A percentile compares a stretch with the other conserved stretches of the same genome.
Evolutionary conservation across 2,113 vertebrate genomes (phyloP).

Genomic region (Anseranas semipalmata): DNA sequence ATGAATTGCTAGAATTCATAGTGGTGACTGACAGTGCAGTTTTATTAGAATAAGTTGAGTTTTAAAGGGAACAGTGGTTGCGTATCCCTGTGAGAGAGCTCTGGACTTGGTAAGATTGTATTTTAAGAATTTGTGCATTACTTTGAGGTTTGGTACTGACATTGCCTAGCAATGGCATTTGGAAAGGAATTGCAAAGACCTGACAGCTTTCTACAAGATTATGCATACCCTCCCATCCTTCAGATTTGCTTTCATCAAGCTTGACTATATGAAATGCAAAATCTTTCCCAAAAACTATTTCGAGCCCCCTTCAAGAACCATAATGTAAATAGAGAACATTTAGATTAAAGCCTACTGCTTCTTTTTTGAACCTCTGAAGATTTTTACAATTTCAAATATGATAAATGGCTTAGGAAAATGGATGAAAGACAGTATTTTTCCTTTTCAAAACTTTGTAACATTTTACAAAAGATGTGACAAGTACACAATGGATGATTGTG

Average conservation of each 20-base stretch:
- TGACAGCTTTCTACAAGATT: not conserved
- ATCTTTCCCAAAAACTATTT: not conserved
- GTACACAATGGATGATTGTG: not conserved
- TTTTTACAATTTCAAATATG: constrained; percentile 5
- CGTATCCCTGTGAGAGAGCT: not conserved
- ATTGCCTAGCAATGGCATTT: not conserved
- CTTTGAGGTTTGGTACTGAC: not conserved
- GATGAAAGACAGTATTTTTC: not conserved
- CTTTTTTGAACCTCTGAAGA: not conserved
- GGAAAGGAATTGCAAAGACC: not conserved
- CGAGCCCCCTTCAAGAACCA: not conserved
- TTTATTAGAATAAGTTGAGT: not conserved
- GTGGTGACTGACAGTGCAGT: not conserved
- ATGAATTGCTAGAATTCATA: not conserved
- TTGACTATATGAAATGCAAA: constrained; percentile 7
- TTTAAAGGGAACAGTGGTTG: not conserved
- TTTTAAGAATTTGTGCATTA: not conserved
- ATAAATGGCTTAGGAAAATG: constrained; percentile 15
- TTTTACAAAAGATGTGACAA: constrained; percentile 1
- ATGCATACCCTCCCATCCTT: not conserved
- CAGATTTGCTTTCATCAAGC: not conserved
- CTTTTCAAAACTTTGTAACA: not conserved
- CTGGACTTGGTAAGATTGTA: not conserved
- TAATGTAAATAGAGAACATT: constrained; percentile 28
- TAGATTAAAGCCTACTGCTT: constrained; percentile 23